Evolutionary conservation across 2,113 vertebrate genomes (phyloP).

Genomic region (Thymallus thymallus): DNA sequence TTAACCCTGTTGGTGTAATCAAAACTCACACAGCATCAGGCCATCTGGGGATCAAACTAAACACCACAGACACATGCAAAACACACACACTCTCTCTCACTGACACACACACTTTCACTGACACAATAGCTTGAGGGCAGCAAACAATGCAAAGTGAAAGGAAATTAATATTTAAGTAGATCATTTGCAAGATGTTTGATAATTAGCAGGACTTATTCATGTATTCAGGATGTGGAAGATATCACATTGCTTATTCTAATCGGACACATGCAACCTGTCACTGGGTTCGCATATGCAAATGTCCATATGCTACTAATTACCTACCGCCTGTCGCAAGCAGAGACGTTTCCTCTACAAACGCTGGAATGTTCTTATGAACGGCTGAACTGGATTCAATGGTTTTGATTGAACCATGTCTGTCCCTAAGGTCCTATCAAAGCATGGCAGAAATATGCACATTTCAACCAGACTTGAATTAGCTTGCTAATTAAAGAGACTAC

Average conservation of each 20-base stretch:
- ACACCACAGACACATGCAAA: constrained; percentile 11
- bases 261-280: constrained; percentile 72
- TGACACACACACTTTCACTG: constrained; percentile 31
- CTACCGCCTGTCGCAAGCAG: constrained; percentile 62
- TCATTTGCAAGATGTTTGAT: constrained; percentile 77
- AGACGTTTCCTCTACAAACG: constrained; percentile 42
- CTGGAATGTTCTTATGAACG: constrained; percentile 70
- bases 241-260: constrained; percentile 73
- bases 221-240: constrained; percentile 72
- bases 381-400: constrained; percentile 62
- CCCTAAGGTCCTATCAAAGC: constrained; percentile 70
- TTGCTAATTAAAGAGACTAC: constrained; percentile 63
- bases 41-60: neutral
- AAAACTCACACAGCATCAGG: constrained; percentile 31
- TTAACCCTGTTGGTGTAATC: constrained; percentile 45
- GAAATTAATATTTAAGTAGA: constrained; percentile 77
- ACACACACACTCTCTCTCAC: too few species aligned
- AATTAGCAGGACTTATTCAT: constrained; percentile 78
- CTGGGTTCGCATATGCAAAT: constrained; percentile 72
- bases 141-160: constrained; percentile 72
- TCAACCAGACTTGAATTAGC: constrained; percentile 65
- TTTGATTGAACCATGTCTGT: constrained; percentile 68
- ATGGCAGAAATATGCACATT: constrained; percentile 69
- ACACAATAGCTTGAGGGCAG: constrained; percentile 56
- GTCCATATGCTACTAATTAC: constrained; percentile 72